Percentiles rank a stretch among this genome's conserved stretches.
phyloP scores from a whole-genome alignment of 2,797 vertebrate species.

The Sardinella longiceps region DNA sequence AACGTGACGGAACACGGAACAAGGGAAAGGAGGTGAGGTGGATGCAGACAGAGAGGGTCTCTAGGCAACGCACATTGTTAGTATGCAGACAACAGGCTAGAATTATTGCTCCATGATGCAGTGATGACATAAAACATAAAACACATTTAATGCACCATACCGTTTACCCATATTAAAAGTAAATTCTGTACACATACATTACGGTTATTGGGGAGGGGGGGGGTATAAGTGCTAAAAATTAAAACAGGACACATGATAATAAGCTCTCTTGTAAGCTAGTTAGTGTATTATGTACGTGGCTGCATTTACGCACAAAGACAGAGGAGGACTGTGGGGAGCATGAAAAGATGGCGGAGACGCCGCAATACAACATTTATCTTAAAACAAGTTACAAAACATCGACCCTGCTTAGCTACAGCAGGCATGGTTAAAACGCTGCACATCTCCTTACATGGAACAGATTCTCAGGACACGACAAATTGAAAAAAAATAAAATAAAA shows the following conservation, averaged over 20 bases:
- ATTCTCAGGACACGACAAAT: neutral
- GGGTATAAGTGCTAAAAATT: neutral
- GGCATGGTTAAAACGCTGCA: neutral
- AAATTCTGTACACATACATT: neutral
- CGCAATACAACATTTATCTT: neutral
- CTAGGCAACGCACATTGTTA: neutral
- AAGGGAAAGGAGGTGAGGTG: neutral
- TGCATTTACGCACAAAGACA: conserved; percentile 1
- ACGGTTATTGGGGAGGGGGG: neutral
- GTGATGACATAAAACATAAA: conserved; percentile 40
- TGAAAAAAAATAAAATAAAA: too few relatives aligned
- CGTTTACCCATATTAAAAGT: neutral
- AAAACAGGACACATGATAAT: neutral
- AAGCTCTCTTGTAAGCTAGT: neutral
- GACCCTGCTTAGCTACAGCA: neutral
- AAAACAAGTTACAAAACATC: neutral
- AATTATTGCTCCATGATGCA: conserved; percentile 85
- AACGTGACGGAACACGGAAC: neutral
- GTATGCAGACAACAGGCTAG: conserved; percentile 36
- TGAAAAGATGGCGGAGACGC: neutral
- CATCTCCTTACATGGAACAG: neutral
- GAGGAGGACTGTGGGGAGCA: neutral
- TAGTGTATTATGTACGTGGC: neutral
- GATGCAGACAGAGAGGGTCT: neutral
- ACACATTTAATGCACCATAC: neutral